Percentiles rank a stretch among this genome's conserved stretches.
Conservation (phyloP, 2,113 vertebrate species). For the Aspiorhynchus laticeps region DNA sequence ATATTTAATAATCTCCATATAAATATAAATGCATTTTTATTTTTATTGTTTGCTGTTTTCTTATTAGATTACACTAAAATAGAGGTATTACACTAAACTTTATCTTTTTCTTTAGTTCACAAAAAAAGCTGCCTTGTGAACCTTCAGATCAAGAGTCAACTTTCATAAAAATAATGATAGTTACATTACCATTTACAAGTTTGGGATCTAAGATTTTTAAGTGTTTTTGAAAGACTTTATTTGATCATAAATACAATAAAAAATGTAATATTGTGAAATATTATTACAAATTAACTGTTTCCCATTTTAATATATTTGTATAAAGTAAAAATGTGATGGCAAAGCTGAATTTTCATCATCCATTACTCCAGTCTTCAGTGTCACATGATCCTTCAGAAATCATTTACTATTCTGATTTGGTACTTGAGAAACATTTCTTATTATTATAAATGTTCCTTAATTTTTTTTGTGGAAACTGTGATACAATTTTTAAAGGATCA, state of each 20-base stretch:
- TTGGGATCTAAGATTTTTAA: background rate
- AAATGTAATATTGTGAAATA: background rate
- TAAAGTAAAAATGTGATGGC: background rate
- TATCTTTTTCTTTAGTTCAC: background rate
- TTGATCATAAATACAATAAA: background rate
- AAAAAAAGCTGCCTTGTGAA: background rate
- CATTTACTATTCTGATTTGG: background rate
- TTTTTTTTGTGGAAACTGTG: background rate
- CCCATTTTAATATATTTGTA: background rate
- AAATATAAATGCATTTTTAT: constrained; percentile 41
- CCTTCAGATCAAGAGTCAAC: background rate
- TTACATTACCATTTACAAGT: background rate
- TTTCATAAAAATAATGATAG: background rate
- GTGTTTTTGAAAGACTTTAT: background rate
- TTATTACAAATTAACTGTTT: background rate
- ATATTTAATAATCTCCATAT: constrained; percentile 46
- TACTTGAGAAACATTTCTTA: background rate
- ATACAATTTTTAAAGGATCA: background rate
- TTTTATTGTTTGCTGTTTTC: constrained; percentile 49
- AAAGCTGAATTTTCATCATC: background rate
- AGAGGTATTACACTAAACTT: background rate
- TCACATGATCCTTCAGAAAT: background rate
- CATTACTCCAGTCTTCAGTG: background rate
- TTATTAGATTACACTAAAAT: constrained; percentile 36
- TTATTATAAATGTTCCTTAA: background rate